These are phyloP conservation scores for Microvelia longipes DNA, from an alignment of 1,140 invertebrate species.

Conservation along the genomic window DNA sequence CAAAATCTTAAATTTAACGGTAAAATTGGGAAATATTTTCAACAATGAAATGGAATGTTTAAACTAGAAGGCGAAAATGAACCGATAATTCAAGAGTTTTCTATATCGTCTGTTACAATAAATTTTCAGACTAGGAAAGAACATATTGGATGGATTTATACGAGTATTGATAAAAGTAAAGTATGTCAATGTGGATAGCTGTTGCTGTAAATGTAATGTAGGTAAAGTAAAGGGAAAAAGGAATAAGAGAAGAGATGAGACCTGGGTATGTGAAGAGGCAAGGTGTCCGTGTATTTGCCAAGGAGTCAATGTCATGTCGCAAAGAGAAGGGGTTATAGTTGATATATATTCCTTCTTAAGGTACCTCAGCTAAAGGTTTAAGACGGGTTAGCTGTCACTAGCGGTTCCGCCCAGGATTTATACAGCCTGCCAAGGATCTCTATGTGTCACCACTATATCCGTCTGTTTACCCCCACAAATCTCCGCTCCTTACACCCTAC, in stretches of 20 bases:
- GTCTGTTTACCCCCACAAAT: background rate
- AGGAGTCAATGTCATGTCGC: background rate
- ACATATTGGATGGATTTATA: no score
- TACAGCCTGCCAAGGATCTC: background rate
- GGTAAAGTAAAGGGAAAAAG: no score
- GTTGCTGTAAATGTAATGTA: no score
- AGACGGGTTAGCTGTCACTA: background rate
- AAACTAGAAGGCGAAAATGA: no score
- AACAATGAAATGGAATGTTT: no score
- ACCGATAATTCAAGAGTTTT: no score
- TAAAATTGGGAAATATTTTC: no score
- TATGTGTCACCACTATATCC: background rate
- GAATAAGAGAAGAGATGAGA: background rate
- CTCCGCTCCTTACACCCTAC: background rate
- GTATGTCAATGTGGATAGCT: no score
- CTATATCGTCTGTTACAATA: no score
- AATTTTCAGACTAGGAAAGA: no score
- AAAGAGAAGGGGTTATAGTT: background rate
- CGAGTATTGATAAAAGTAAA: no score
- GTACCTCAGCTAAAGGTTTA: background rate
- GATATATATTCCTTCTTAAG: background rate
- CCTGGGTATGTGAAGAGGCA: background rate
- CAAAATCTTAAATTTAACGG: no score
- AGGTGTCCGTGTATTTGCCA: background rate
- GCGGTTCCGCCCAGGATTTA: background rate